Conservation (phyloP, 2,113 vertebrate species). For the Mormyrus iriodes region DNA sequence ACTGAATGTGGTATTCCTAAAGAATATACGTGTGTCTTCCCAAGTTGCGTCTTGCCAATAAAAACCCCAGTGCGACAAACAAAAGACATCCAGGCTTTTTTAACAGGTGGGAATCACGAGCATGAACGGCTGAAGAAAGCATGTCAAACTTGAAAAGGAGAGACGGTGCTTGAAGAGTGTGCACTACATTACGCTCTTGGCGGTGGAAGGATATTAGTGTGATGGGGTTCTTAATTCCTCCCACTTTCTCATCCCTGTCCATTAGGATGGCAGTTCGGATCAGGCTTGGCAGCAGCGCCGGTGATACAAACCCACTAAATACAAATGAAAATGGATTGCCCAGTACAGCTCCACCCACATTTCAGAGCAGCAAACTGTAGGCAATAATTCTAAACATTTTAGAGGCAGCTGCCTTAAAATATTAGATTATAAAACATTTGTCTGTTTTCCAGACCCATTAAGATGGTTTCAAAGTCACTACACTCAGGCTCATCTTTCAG, state of each 20-base stretch:
- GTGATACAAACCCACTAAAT: not conserved
- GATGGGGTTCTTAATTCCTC: not conserved
- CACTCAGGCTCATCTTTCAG: not conserved
- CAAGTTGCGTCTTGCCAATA: not conserved
- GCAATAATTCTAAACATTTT: not conserved
- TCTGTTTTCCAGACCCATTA: not conserved
- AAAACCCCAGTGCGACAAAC: not conserved
- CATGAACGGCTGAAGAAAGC: not conserved
- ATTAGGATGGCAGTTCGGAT: not conserved
- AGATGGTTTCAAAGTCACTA: not conserved
- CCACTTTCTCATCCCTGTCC: not conserved
- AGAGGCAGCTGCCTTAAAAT: not conserved
- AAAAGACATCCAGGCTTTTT: not conserved
- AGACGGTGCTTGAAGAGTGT: not conserved
- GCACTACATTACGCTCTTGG: not conserved
- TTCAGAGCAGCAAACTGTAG: not conserved
- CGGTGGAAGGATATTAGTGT: not conserved
- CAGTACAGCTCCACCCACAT: constrained; percentile 4
- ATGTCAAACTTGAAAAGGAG: not conserved
- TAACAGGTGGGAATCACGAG: not conserved
- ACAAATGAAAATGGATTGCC: not conserved
- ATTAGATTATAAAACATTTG: constrained; percentile 3
- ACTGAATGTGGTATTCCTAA: not conserved
- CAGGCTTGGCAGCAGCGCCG: not conserved
- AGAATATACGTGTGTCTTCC: too few species aligned